Conservation (phyloP, 37 sponge, comb jelly and placozoan species). For the Aphrocallistes beatrix region DNA sequence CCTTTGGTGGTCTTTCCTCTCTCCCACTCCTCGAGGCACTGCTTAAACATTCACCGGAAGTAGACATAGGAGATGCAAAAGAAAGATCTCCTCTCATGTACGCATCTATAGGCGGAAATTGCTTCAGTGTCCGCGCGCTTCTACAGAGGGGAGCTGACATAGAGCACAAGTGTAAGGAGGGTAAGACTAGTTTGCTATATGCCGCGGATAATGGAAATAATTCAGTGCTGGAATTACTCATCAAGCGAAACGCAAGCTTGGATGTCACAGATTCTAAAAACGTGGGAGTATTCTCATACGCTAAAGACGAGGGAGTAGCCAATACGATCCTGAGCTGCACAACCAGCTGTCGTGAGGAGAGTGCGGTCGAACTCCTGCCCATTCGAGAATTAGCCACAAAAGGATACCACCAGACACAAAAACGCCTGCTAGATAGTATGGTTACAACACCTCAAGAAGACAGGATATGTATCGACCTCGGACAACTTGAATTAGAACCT, state of each 20-base stretch:
- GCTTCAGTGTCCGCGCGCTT: neutral
- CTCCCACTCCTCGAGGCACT: neutral
- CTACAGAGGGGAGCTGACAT: neutral
- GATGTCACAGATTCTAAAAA: neutral
- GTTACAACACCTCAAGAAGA: neutral
- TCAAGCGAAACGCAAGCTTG: neutral
- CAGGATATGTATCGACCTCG: neutral
- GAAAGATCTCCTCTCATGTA: neutral
- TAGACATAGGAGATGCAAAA: neutral
- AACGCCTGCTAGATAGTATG: neutral
- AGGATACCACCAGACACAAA: neutral
- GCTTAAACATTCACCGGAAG: neutral
- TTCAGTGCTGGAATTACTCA: neutral
- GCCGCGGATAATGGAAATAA: neutral
- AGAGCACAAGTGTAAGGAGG: neutral
- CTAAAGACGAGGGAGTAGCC: constrained; percentile 8
- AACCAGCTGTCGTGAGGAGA: neutral
- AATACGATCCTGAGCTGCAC: neutral
- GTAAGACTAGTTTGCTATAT: neutral
- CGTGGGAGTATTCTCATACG: neutral
- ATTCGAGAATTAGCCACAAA: neutral
- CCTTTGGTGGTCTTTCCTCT: neutral
- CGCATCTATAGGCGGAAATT: neutral
- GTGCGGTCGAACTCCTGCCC: neutral
- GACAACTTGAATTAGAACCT: neutral